phyloP scores from a whole-genome alignment of 2,888 invertebrate genomes.

The Xanthia togata region DNA sequence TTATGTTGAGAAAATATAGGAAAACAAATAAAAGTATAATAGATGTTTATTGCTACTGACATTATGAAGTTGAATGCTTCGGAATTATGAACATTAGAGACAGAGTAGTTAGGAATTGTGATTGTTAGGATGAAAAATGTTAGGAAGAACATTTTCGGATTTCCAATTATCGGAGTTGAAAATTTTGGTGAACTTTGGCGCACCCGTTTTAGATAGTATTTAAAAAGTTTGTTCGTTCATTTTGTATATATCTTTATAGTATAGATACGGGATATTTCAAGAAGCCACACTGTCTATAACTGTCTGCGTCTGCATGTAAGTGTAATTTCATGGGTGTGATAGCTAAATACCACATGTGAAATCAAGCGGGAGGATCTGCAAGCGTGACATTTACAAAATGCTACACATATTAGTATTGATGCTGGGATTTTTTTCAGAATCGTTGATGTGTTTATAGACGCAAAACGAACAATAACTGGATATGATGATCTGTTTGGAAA shows the following conservation, averaged over 20 bases:
- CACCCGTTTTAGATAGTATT: no score
- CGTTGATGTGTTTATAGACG: background rate
- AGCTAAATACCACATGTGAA: conserved; percentile 4
- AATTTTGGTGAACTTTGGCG: no score
- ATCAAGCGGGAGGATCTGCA: background rate
- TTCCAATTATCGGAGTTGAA: no score
- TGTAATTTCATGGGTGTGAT: background rate
- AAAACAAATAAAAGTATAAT: no score
- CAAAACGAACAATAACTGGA: background rate
- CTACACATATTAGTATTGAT: background rate
- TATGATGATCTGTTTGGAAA: background rate
- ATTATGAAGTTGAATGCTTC: no score
- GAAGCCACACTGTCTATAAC: background rate
- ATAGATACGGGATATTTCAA: background rate
- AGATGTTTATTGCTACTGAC: no score
- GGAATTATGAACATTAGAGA: no score
- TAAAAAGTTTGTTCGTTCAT: background rate
- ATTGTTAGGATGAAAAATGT: no score
- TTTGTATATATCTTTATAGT: no score
- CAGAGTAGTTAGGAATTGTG: no score
- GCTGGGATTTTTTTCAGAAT: background rate
- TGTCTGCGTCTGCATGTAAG: background rate
- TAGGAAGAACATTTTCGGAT: no score
- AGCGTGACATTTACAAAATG: background rate
- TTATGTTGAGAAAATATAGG: no score